Base-by-base conservation (phyloP, 2,888 invertebrate genomes). In the Lasioglossum marginatum region DNA sequence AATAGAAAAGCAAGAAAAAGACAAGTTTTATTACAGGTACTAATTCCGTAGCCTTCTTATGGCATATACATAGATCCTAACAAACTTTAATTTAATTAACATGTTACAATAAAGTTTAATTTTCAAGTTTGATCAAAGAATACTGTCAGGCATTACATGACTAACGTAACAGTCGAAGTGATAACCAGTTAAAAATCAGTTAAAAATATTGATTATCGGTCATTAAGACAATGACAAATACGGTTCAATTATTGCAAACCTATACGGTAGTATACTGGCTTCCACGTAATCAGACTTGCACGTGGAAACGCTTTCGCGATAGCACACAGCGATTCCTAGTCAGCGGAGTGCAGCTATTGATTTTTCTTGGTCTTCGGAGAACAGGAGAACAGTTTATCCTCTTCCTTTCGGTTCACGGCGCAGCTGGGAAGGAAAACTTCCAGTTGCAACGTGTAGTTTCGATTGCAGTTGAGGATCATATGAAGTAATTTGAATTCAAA, bases 261-360 rank as follows among this genome's bases (percentile, higher is more conserved):
- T 14, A 43, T 0, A 14, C 14, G 16, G 16, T 31, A 19, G 16
- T 8, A 63, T 31, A 63, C 14, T 2, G 63, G 19, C 27, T 63
- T 19, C 14, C 3, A 19, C 6, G 2, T 31, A n/a, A 10, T n/a
- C 10, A 4, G 4, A n/a, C 57, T 57, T n/a, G 12, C 63, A 37
- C 34, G 23, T 68, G 34, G 12, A 23, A 68, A 34, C 37, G 34
- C 10, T 23, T 34, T n/a, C 14, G 73, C 72, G 79, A 84, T 77
- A 52, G 43, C 79, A 75, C 76, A 60, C 48, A 6, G 75, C 76
- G 79, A 84, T 79, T 84, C 73, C 76, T 43, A 72, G 48, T 34
- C 48, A 79, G 27, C 77, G 37, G 2, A 34, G 63, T 40, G 57
- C 63, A 16, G 43, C 70, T 80, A 86, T 85, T 75, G 77, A 85